Conservation (phyloP, 2,888 invertebrate genomes). For the Leptothorax acervorum region DNA sequence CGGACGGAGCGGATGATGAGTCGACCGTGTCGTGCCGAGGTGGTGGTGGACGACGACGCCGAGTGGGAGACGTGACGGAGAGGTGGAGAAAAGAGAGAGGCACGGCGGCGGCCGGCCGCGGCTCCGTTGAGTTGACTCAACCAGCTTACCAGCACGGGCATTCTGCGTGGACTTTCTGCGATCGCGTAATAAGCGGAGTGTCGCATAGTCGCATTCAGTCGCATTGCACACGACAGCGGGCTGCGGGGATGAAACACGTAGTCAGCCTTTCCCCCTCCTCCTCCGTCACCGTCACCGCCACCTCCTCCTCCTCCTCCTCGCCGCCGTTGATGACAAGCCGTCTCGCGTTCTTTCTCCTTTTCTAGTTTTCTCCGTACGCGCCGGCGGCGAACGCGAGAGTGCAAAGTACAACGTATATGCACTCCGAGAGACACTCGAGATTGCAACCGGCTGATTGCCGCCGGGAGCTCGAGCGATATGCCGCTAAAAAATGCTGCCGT, state of each 20-base stretch:
- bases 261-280: too few species aligned
- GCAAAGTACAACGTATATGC: not conserved
- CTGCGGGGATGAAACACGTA: not conserved
- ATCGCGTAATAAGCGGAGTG: constrained; percentile 3
- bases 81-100: not conserved
- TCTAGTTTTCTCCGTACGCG: too few species aligned
- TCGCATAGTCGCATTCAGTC: not conserved
- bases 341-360: not conserved
- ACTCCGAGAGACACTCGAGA: not conserved
- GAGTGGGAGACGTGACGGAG: not conserved
- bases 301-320: too few species aligned
- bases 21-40: not conserved
- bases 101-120: too few species aligned
- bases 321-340: too few species aligned
- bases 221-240: not conserved
- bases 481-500: not conserved
- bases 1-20: not conserved
- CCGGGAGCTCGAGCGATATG: not conserved
- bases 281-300: too few species aligned
- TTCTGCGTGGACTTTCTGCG: not conserved
- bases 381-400: not conserved
- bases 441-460: not conserved
- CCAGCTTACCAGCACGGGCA: not conserved
- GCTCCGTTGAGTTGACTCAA: too few species aligned
- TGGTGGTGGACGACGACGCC: not conserved